Percentiles rank a stretch among this genome's conserved stretches.
Evolutionary conservation across 2,797 vertebrate genomes (phyloP).

Genomic region (Muscicapa striata): DNA sequence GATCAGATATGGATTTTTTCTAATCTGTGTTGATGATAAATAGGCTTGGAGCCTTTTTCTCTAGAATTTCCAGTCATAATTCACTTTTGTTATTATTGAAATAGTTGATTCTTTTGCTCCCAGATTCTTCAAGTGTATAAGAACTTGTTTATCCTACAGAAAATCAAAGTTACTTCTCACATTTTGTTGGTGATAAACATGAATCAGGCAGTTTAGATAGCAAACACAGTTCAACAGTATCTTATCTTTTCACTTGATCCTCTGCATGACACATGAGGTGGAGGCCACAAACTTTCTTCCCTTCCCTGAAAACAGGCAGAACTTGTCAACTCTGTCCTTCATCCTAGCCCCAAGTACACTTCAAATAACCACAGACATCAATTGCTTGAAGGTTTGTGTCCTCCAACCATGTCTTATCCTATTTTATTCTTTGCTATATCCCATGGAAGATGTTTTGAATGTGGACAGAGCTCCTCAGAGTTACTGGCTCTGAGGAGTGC

Average conservation of each 20-base stretch:
- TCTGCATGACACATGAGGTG: background rate
- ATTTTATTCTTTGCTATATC: background rate
- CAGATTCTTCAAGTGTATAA: background rate
- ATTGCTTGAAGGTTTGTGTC: background rate
- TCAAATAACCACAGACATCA: background rate
- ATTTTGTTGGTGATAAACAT: background rate
- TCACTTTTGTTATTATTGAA: background rate
- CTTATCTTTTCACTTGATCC: background rate
- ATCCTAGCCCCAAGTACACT: background rate
- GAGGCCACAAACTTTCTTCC: background rate
- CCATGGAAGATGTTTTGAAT: background rate
- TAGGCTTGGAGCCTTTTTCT: background rate
- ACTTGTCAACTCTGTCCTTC: background rate
- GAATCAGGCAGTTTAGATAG: background rate
- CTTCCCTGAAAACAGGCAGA: background rate
- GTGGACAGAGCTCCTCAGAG: background rate
- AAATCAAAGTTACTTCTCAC: background rate
- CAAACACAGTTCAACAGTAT: background rate
- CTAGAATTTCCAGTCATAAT: background rate
- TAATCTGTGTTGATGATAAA: background rate
- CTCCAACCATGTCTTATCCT: background rate
- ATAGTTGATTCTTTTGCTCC: background rate
- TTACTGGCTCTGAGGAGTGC: background rate
- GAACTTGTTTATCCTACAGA: background rate
- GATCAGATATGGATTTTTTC: slow-evolving; percentile 8